A percentile compares a stretch with the other conserved stretches of the same genome.
These are phyloP conservation scores for Cataglyphis altisquamis DNA, from an alignment of 2,888 invertebrate genomes.

Conservation along the genomic window DNA sequence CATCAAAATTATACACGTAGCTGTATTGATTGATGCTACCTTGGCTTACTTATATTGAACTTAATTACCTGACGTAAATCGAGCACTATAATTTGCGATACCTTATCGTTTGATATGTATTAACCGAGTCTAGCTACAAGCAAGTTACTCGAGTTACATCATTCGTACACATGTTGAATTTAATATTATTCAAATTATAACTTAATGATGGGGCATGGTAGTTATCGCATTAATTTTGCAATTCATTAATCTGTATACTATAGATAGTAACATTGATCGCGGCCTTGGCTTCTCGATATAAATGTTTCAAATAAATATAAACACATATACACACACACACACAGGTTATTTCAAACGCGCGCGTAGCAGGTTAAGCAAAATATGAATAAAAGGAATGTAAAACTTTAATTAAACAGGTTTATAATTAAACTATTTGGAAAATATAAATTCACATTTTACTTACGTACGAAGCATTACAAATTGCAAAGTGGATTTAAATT, in stretches of 20 bases:
- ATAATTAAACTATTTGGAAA: background rate
- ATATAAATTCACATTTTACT: background rate
- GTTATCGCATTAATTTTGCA: conserved; percentile 31
- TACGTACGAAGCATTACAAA: background rate
- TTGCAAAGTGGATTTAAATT: background rate
- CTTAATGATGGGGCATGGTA: background rate
- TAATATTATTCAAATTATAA: conserved; percentile 23
- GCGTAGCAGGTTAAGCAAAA: background rate
- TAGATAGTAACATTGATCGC: background rate
- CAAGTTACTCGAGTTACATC: conserved; percentile 9
- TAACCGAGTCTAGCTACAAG: conserved; percentile 7
- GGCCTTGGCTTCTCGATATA: background rate
- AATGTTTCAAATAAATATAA: background rate
- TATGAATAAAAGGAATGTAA: background rate
- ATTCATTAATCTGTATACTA: background rate
- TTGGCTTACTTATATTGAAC: conserved; percentile 22
- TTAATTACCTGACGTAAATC: conserved; percentile 26
- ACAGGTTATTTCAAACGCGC: too few relatives aligned
- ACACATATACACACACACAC: too few relatives aligned
- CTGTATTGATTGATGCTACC: background rate
- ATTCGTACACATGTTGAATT: background rate
- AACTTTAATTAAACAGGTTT: conserved; percentile 2
- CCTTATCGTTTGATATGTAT: conserved; percentile 26
- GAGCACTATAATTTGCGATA: conserved; percentile 33
- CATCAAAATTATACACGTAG: conserved; percentile 22